Conservation (phyloP, 2,888 invertebrate genomes). For the Ormyrus thymus region DNA sequence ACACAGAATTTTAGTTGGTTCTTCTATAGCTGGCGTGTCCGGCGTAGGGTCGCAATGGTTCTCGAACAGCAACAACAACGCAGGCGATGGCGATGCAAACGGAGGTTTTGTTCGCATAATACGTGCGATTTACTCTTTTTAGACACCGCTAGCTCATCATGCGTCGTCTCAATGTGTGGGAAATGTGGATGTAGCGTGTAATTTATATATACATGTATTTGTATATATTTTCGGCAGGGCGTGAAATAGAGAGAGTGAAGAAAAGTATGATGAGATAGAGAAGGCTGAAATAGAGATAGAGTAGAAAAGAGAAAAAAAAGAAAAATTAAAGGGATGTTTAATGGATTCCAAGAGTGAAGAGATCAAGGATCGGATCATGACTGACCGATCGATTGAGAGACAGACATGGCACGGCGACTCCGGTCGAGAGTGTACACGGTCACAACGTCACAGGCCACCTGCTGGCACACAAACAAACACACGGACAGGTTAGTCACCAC, state of each 20-base stretch:
- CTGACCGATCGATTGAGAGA: conserved; percentile 67
- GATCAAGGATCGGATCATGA: conserved; percentile 57
- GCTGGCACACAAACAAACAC: conserved; percentile 76
- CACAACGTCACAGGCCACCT: conserved; percentile 76
- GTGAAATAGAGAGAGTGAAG: background rate
- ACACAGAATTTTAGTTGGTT: conserved; percentile 26
- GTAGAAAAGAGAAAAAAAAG: conserved; percentile 34
- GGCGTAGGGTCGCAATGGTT: conserved; percentile 7
- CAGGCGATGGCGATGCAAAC: conserved; percentile 14
- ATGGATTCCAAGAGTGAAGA: conserved; percentile 56
- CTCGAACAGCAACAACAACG: conserved; percentile 27
- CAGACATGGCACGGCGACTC: conserved; percentile 75
- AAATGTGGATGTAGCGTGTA: conserved; percentile 47
- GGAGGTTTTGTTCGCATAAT: conserved; percentile 2
- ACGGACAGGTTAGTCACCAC: conserved; percentile 75
- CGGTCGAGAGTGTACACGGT: conserved; percentile 73
- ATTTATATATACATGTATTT: conserved; percentile 36
- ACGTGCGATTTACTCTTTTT: background rate
- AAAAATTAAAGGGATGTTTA: conserved; percentile 17
- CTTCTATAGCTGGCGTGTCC: conserved; percentile 33
- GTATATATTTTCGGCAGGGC: conserved; percentile 1
- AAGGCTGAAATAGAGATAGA: conserved; percentile 31
- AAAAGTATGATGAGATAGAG: too few relatives aligned
- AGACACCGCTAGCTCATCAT: conserved; percentile 23
- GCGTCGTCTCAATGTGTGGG: conserved; percentile 33